Evolutionary conservation across 2,888 invertebrate genomes (phyloP).

Genomic region (Eupithecia tripunctaria): DNA sequence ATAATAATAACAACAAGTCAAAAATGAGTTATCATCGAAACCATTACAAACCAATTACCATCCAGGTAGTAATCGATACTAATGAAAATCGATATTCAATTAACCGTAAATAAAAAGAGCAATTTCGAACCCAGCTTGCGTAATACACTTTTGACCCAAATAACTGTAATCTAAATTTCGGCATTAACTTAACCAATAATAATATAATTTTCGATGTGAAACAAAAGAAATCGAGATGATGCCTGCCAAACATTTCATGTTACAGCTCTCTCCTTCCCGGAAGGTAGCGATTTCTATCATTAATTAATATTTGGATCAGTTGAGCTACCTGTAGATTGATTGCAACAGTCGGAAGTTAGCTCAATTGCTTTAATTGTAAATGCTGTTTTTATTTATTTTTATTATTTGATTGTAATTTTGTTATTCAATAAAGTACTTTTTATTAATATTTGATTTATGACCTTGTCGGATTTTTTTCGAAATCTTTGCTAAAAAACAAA

Average conservation of each 20-base stretch:
- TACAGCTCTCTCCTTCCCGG: neutral
- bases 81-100: conserved; percentile 5
- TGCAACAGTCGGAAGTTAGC: no score
- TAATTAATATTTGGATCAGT: no score
- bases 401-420: no score
- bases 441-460: conserved; percentile 21
- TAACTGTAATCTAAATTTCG: conserved; percentile 15
- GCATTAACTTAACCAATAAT: conserved; percentile 17
- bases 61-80: neutral
- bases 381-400: no score
- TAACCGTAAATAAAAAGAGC: conserved; percentile 10
- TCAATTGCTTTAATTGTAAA: no score
- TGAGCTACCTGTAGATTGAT: no score
- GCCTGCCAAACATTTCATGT: conserved; percentile 1
- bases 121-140: neutral
- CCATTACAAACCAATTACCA: conserved; percentile 1
- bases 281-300: neutral
- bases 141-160: conserved; percentile 16
- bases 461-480: neutral
- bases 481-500: no score
- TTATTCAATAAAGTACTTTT: no score
- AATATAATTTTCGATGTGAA: conserved; percentile 16
- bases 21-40: neutral
- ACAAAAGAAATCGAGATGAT: conserved; percentile 20
- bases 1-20: neutral